These are phyloP conservation scores for Aldabrachelys gigantea DNA, from an alignment of 2,113 vertebrate species.

Conservation along the genomic window DNA sequence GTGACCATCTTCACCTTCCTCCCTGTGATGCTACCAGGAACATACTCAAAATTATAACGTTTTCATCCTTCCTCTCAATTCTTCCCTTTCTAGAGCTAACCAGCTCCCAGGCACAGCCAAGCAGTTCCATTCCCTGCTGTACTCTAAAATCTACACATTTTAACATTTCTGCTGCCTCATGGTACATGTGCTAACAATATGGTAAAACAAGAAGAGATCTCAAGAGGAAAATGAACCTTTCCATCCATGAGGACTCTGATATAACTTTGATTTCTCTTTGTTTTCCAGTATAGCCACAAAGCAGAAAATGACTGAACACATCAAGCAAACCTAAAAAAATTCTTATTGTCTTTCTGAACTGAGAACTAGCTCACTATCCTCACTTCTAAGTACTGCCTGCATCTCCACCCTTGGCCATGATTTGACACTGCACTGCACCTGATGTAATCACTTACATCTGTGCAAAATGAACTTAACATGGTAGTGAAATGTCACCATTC, in stretches of 20 bases:
- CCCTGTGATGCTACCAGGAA: background rate
- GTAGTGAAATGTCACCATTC: too few species aligned
- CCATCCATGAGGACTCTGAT: background rate
- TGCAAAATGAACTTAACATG: too few species aligned
- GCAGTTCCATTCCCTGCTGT: fast-evolving
- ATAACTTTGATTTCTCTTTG: background rate
- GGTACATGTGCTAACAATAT: background rate
- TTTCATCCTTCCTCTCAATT: background rate
- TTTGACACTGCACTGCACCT: background rate
- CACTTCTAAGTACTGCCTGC: background rate
- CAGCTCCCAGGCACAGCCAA: background rate
- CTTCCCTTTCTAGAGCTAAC: background rate
- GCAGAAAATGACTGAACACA: background rate
- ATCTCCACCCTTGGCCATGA: background rate
- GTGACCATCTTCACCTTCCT: background rate
- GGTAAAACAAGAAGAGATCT: background rate
- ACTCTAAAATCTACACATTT: background rate
- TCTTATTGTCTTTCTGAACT: background rate
- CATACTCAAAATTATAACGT: background rate
- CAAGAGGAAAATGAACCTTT: background rate
- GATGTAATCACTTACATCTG: too few species aligned
- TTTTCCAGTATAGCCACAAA: background rate
- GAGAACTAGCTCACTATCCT: background rate
- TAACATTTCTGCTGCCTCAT: background rate
- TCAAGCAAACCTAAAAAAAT: background rate